Conservation (phyloP, 2,888 invertebrate species). For the Drosophila longiperda region DNA sequence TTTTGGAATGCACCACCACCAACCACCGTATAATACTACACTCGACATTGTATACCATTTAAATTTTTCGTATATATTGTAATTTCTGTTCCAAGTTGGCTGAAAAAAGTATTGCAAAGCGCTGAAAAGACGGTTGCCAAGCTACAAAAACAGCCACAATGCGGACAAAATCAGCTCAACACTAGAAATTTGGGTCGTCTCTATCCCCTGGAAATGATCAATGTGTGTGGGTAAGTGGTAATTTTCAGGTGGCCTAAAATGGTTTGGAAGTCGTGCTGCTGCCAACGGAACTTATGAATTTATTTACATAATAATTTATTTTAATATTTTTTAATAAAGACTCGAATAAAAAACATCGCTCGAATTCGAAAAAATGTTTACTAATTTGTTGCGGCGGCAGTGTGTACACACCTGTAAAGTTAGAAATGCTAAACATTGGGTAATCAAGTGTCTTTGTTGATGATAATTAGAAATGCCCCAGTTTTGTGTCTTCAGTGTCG, state of each 20-base stretch:
- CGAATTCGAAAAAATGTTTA: not conserved
- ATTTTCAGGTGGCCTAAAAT: conserved; percentile 43
- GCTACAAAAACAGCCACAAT: conserved; percentile 55
- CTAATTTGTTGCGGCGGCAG: not conserved
- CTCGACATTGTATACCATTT: conserved; percentile 40
- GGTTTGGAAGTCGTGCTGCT: not conserved
- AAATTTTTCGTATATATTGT: conserved; percentile 66
- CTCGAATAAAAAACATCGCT: not conserved
- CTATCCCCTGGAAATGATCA: conserved; percentile 11
- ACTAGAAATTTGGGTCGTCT: conserved; percentile 14
- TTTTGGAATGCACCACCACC: conserved; percentile 38
- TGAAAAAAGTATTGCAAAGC: conserved; percentile 70
- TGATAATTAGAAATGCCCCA: not conserved
- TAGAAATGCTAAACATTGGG: not conserved
- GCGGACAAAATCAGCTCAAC: conserved; percentile 26
- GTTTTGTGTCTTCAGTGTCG: not conserved
- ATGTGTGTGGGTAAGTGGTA: conserved; percentile 56
- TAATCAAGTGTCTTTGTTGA: not conserved
- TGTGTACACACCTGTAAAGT: conserved; percentile 36
- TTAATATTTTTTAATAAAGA: conserved; percentile 3
- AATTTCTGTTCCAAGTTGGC: conserved; percentile 82
- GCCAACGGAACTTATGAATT: not conserved
- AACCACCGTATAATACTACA: conserved; percentile 24
- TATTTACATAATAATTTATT: conserved; percentile 1
- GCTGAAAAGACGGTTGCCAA: conserved; percentile 64